Conservation (phyloP, 2,113 vertebrate genomes). For the Mesoclemmys tuberculata region DNA sequence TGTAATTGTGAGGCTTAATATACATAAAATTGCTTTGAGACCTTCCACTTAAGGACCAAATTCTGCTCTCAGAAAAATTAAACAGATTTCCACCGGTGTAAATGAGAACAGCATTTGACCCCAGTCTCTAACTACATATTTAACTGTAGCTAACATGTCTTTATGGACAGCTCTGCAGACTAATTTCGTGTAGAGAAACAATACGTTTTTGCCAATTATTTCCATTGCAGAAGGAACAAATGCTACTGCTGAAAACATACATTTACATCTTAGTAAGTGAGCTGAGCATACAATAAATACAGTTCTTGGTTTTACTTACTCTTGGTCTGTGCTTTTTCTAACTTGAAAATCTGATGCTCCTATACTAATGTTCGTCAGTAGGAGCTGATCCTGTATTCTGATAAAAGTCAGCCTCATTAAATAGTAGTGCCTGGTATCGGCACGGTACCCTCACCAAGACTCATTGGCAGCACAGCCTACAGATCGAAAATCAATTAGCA, state of each 20-base stretch:
- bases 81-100: not conserved
- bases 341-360: slow-evolving; percentile 21
- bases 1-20: not conserved
- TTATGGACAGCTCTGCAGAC: not conserved
- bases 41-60: not conserved
- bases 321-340: not conserved
- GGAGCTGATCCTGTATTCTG: slow-evolving; percentile 54
- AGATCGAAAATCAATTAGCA: slow-evolving; percentile 85
- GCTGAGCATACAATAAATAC: not conserved
- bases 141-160: not conserved
- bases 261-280: not conserved
- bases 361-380: slow-evolving; percentile 24
- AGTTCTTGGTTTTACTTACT: not conserved
- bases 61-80: not conserved
- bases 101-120: not conserved
- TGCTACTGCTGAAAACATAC: not conserved
- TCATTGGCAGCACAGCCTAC: slow-evolving; percentile 67
- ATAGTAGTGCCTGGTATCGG: slow-evolving; percentile 42
- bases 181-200: rapidly evolving
- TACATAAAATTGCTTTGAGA: not conserved
- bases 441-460: slow-evolving; percentile 63
- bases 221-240: not conserved
- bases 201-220: not conserved
- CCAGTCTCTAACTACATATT: not conserved
- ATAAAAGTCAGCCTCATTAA: slow-evolving; percentile 73